Evolutionary conservation across 2,113 vertebrate species (phyloP), one percentile per base, ranked within the genome.

Genomic region (human): DNA sequence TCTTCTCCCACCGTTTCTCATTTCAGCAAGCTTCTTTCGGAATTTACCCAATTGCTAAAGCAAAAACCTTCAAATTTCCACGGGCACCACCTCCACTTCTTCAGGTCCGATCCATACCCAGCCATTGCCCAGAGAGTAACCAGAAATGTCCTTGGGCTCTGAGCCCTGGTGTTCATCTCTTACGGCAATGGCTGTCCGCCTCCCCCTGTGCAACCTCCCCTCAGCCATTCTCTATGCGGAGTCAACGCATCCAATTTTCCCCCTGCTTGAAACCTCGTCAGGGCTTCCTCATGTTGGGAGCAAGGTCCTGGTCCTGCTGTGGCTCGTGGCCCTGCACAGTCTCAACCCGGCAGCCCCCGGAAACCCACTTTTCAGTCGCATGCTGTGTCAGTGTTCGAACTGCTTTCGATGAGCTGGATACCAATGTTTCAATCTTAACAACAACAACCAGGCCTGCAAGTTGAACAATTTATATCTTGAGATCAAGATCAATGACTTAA

Each of bases 51-150:
- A 16, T 11, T 16, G 38, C 68, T 22, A 38, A 72, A 32, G 50
- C n/a, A 16, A 55, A 40, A 88, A 6, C 85, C 40, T 25, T 40
- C 12, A 57, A 10, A 61, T 32, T 20, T 20, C 55, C 38, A 3
- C 1, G 16, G n/a, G 7, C 13, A 8, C 23, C 30, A 0, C 14
- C 8, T 30, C 1, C 30, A 3, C 25, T 9, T 23, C 8, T n/a
- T 10, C 30, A 0, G 0, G 1, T 25, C 43, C 27, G 0, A 1
- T 32, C 61, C 18, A 0, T 20, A 32, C n/a, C 13, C 14, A 6
- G 35, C 8, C 1, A 1, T 25, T 48, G 11, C 10, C 66, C 16
- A 4, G 45, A 52, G 1, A 12, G 14, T 22, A 20, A 35, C 84
- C 20, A 43, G 3, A 6, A 3, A 2, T 0, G 23, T 27, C 5